Percentiles rank a stretch among this genome's conserved stretches.
These are phyloP conservation scores for Trigoniulus corallinus DNA, from an alignment of 1,140 invertebrate species.

Conservation along the genomic window DNA sequence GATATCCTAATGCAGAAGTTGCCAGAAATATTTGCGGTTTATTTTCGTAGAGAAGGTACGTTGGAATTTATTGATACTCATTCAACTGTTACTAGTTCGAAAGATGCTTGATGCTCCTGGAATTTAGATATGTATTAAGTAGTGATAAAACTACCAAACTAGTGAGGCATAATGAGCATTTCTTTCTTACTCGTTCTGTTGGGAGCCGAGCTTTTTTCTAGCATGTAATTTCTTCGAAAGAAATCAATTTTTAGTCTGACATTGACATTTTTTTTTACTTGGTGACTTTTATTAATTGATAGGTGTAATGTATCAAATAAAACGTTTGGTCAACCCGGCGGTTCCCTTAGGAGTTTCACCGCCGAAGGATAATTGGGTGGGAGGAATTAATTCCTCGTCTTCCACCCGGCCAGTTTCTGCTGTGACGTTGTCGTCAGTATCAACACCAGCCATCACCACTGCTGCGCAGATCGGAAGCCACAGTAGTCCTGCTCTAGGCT, in stretches of 20 bases:
- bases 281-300: no score
- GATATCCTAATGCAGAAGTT: slow-evolving; percentile 91
- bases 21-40: slow-evolving; percentile 81
- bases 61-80: not conserved
- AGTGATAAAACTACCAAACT: no score
- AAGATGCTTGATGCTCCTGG: not conserved
- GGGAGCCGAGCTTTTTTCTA: no score
- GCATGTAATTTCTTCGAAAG: no score
- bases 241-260: no score
- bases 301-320: slow-evolving; percentile 78
- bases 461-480: not conserved
- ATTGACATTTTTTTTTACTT: no score
- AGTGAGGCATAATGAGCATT: no score
- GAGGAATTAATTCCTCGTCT: not conserved
- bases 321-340: slow-evolving; percentile 52
- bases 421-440: not conserved
- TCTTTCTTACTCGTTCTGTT: no score
- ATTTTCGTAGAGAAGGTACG: slow-evolving; percentile 77
- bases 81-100: not conserved
- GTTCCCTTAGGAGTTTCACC: slow-evolving; percentile 40
- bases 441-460: not conserved
- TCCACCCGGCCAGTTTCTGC: not conserved
- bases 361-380: slow-evolving; percentile 26
- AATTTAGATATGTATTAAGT: no score
- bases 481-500: not conserved